Percentiles rank a stretch among this genome's conserved stretches.
phyloP scores from a whole-genome alignment of 2,113 vertebrate genomes.

The Ardeotis arabs region DNA sequence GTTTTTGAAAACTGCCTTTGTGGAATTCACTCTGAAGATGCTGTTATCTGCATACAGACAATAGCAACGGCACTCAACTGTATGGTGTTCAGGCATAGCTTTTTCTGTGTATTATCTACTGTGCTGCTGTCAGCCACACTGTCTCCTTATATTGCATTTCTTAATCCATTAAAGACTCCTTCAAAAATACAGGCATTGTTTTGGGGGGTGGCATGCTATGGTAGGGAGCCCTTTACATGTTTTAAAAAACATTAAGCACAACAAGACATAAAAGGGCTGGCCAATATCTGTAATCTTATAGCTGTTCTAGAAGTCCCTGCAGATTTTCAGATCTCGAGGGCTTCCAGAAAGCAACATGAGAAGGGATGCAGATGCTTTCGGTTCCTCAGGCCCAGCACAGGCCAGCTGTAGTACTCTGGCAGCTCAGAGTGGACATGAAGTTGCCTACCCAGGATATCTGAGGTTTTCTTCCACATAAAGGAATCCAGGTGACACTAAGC shows the following conservation, averaged over 20 bases:
- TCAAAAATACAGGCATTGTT: not conserved
- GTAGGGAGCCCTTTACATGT: not conserved
- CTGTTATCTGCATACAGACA: not conserved
- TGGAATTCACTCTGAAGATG: conserved; percentile 31
- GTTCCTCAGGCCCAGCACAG: not conserved
- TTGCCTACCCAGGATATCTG: not conserved
- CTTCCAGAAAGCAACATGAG: not conserved
- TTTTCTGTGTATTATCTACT: not conserved
- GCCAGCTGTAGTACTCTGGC: not conserved
- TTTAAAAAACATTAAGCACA: not conserved
- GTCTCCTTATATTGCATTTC: not conserved
- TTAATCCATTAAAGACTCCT: not conserved
- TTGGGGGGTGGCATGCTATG: not conserved
- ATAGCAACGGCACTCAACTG: not conserved
- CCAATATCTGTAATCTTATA: not conserved
- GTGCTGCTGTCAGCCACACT: not conserved
- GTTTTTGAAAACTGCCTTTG: conserved; percentile 6
- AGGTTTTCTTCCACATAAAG: not conserved
- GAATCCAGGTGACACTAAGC: not conserved
- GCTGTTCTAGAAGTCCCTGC: not conserved
- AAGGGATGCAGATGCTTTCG: not conserved
- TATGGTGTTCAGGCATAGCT: not conserved
- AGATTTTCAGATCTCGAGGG: not conserved
- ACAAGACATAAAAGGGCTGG: not conserved
- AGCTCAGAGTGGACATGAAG: not conserved